Conservation (phyloP, 2,888 invertebrate genomes). For the Eupeodes luniger region DNA sequence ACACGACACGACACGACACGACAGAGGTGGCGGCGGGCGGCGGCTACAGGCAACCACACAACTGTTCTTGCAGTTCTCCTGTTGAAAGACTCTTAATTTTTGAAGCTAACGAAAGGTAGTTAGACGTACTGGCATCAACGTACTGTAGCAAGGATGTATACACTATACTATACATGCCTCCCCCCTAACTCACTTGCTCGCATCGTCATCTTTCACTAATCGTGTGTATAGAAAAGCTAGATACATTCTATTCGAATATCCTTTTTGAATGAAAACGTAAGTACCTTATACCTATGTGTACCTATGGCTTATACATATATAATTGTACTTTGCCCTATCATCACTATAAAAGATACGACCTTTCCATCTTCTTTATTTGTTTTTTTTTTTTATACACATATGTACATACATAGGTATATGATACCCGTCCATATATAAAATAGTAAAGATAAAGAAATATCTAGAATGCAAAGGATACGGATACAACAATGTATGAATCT, state of each 20-base stretch:
- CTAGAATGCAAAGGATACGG: not conserved
- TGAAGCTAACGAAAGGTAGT: constrained; percentile 31
- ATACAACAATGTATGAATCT: constrained; percentile 59
- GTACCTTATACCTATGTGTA: not conserved
- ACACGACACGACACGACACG: no score
- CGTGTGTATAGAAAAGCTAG: constrained; percentile 53
- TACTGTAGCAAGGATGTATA: not conserved
- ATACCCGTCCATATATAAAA: constrained; percentile 5
- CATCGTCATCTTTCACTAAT: constrained; percentile 54
- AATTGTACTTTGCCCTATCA: constrained; percentile 40
- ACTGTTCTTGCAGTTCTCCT: not conserved
- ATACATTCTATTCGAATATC: constrained; percentile 54
- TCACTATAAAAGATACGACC: constrained; percentile 60
- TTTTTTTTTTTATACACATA: constrained; percentile 27
- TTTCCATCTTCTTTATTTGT: constrained; percentile 42
- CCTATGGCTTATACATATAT: not conserved
- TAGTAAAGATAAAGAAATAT: constrained; percentile 16
- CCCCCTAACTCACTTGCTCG: not conserved
- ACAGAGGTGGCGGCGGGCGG: not conserved
- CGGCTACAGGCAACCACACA: not conserved
- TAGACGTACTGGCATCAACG: not conserved
- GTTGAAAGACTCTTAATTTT: constrained; percentile 48
- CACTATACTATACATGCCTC: not conserved
- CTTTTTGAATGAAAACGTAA: constrained; percentile 64
- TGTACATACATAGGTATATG: not conserved